Percentiles rank a stretch among this genome's conserved stretches.
These are phyloP conservation scores for Linepithema humile DNA, from an alignment of 1,140 invertebrate species.

Conservation along the genomic window DNA sequence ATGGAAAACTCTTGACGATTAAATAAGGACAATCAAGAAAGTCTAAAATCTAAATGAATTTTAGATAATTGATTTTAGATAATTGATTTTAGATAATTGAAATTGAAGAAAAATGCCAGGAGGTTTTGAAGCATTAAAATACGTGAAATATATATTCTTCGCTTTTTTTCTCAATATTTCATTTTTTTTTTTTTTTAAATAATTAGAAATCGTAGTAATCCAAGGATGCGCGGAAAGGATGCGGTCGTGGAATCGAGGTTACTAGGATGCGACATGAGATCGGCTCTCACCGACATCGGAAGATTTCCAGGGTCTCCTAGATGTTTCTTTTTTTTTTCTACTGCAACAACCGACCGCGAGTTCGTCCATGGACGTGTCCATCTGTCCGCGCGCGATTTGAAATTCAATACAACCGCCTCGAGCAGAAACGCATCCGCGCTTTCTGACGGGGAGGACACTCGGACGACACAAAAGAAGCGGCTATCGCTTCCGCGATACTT, in stretches of 20 bases:
- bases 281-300: conserved; percentile 57
- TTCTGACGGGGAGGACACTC: conserved; percentile 67
- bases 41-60: too few species aligned
- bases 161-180: background rate
- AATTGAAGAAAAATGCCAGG: too few species aligned
- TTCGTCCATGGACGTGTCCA: conserved; percentile 78
- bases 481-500: conserved; percentile 38
- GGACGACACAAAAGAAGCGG: conserved; percentile 46
- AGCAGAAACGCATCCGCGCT: conserved; percentile 70
- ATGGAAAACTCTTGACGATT: too few species aligned
- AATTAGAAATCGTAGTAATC: conserved; percentile 18
- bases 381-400: conserved; percentile 80
- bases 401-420: conserved; percentile 78
- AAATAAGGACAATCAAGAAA: too few species aligned
- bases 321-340: conserved; percentile 68
- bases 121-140: too few species aligned
- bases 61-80: too few species aligned
- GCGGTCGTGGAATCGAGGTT: conserved; percentile 38
- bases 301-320: conserved; percentile 63
- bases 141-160: background rate
- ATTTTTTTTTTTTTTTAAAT: background rate
- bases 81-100: too few species aligned
- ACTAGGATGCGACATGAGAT: conserved; percentile 27
- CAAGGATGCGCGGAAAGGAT: conserved; percentile 1
- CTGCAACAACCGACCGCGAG: conserved; percentile 74